Base-by-base conservation (phyloP, 1,140 invertebrate species). In the Radopholus similis region DNA sequence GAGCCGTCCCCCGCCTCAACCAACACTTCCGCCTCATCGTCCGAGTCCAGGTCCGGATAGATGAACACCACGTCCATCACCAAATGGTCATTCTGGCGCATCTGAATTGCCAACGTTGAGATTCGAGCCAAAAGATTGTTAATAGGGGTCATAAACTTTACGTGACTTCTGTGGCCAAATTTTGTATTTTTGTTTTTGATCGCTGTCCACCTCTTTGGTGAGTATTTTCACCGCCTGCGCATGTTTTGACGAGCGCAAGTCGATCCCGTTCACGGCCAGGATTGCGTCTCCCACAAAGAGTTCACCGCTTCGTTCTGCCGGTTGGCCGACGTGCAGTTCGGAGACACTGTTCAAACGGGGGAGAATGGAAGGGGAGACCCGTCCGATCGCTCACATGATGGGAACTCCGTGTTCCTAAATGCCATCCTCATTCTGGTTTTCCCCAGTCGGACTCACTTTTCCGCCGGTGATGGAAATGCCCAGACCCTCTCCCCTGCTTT, bases 211-310 rank as follows among this genome's bases (percentile, higher is more conserved):
- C 72, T 81, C 73, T 37, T 74, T 77, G 11, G 70, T 68, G 11
- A 81, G 64, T 65, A 81, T 73, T 71, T 79, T 65, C 6, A 81
- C 79, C 2, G 79, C 79, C 53, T 81, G 72, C 15, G 67, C 55
- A 58, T 81, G 79, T 30, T 87, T 85, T 8, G 84, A 84, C 73
- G 88, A 87, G 51, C 88, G 86, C 53, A 92, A 84, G 83, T 90
- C 89, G 56, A 88, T 86, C 58, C 89, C 88, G 83, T 91, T 91
- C 15, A 90, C 90, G 71, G 87, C 87, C 3, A 91, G 83, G 72
- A 91, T 90, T 18, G 90, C 89, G 85, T 92, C 90, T 13, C 90
- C 90, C 23, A 91, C 89, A 83, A 87, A 90, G 2, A 92, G 83
- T 47, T 88, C 85, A 38, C 87, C 86, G 60, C 87, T 88, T 65